phyloP scores from a whole-genome alignment of 2,888 invertebrate species.

The Latheticus oryzae region DNA sequence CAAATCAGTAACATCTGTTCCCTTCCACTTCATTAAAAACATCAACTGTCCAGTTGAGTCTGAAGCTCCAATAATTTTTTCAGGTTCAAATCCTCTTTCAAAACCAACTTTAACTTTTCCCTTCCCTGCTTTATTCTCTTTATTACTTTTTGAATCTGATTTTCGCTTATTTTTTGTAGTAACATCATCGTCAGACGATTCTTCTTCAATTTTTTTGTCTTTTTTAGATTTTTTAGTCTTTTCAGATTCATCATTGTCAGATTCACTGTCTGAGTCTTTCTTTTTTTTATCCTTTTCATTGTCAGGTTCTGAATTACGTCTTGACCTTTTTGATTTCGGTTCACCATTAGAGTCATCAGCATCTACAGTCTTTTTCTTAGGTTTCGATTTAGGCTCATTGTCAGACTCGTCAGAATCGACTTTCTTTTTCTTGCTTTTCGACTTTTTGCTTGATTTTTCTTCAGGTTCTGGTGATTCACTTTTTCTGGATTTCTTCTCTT shows the following conservation, averaged over 20 bases:
- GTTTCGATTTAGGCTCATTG: constrained; percentile 7
- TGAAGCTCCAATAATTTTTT: constrained; percentile 87
- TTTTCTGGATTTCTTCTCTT: no score
- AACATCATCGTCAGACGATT: constrained; percentile 54
- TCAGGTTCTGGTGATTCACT: no score
- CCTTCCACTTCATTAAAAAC: constrained; percentile 96
- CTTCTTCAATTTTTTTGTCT: constrained; percentile 41
- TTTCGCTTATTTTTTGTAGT: constrained; percentile 49
- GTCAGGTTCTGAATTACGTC: constrained; percentile 31
- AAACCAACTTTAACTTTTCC: constrained; percentile 72
- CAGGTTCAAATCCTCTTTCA: constrained; percentile 83
- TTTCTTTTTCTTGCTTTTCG: constrained; percentile 57
- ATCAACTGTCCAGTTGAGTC: constrained; percentile 84
- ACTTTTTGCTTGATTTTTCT: no score
- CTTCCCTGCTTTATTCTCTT: constrained; percentile 39
- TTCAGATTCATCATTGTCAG: no score
- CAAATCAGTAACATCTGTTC: constrained; percentile 93
- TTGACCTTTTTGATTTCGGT: constrained; percentile 37
- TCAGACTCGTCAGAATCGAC: no score
- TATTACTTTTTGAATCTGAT: constrained; percentile 46
- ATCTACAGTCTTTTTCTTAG: constrained; percentile 53
- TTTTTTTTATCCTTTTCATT: constrained; percentile 41
- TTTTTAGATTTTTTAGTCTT: no score
- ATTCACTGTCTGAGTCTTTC: constrained; percentile 29
- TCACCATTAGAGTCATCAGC: constrained; percentile 61